A percentile compares a stretch with the other conserved stretches of the same genome.
Evolutionary conservation across 2,113 vertebrate species (phyloP).

Genomic region (Scalopus aquaticus): DNA sequence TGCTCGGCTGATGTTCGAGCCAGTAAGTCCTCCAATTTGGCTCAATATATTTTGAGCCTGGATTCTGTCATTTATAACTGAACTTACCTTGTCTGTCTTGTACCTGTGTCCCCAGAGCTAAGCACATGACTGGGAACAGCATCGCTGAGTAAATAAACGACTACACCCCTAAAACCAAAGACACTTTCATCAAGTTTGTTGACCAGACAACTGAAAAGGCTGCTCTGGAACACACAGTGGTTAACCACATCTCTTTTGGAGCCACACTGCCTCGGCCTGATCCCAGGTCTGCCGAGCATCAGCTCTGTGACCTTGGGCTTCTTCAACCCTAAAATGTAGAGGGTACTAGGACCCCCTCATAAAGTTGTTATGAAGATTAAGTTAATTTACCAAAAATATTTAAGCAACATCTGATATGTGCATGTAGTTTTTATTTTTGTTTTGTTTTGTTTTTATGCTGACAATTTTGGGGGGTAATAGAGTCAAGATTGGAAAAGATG

Average conservation of each 20-base stretch:
- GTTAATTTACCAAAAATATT: slow-evolving; percentile 4
- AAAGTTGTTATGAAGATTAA: not conserved
- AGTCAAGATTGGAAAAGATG: not conserved
- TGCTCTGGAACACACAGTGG: not conserved
- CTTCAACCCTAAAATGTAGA: not conserved
- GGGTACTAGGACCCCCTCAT: not conserved
- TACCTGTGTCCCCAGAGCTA: not conserved
- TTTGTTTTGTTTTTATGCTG: not conserved
- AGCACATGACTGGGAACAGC: not conserved
- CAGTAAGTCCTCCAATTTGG: not conserved
- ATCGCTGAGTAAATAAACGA: not conserved
- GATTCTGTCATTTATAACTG: not conserved
- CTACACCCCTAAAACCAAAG: not conserved
- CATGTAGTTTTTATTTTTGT: not conserved
- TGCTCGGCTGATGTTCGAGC: not conserved
- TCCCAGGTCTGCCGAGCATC: not conserved
- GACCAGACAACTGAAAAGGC: not conserved
- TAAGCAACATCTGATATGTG: not conserved
- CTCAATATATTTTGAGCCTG: not conserved
- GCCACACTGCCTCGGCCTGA: not conserved
- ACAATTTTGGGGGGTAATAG: not conserved
- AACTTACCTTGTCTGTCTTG: not conserved
- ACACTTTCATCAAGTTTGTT: not conserved
- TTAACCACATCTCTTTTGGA: not conserved
- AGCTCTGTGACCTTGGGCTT: not conserved